A percentile compares a stretch with the other conserved stretches of the same genome.
phyloP scores from a whole-genome alignment of 2,113 vertebrate genomes.

The Lipotes vexillifer region DNA sequence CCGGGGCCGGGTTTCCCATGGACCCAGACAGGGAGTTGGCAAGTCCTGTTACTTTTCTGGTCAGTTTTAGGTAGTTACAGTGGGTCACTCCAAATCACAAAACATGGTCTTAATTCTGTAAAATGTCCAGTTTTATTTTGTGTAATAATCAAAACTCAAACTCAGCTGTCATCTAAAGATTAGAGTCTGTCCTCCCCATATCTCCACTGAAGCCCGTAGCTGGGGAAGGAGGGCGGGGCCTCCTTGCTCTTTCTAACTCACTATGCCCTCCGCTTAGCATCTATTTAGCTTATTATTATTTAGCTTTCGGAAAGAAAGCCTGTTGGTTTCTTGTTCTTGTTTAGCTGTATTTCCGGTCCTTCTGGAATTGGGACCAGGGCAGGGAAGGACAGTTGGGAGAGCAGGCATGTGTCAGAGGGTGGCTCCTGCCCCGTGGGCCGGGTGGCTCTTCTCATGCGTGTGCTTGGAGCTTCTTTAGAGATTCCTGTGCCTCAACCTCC shows the following conservation, averaged over 20 bases:
- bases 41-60: not conserved
- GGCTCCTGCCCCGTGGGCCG: not conserved
- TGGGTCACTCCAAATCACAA: not conserved
- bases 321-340: not conserved
- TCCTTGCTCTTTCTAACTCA: not conserved
- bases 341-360: not conserved
- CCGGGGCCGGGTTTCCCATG: not conserved
- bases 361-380: not conserved
- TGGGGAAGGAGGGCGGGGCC: not conserved
- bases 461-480: not conserved
- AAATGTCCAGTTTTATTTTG: not conserved
- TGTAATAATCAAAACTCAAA: not conserved
- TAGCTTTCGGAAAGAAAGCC: not conserved
- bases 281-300: not conserved
- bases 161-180: not conserved
- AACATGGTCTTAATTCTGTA: not conserved
- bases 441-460: accelerated
- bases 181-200: not conserved
- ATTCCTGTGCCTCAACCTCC: not conserved
- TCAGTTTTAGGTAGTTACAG: not conserved
- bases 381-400: not conserved
- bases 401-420: not conserved
- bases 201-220: not conserved
- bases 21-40: not conserved
- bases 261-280: not conserved